A percentile compares a stretch with the other conserved stretches of the same genome.
phyloP scores from a whole-genome alignment of 2,888 invertebrate species.

The Pemphredon lugubris region DNA sequence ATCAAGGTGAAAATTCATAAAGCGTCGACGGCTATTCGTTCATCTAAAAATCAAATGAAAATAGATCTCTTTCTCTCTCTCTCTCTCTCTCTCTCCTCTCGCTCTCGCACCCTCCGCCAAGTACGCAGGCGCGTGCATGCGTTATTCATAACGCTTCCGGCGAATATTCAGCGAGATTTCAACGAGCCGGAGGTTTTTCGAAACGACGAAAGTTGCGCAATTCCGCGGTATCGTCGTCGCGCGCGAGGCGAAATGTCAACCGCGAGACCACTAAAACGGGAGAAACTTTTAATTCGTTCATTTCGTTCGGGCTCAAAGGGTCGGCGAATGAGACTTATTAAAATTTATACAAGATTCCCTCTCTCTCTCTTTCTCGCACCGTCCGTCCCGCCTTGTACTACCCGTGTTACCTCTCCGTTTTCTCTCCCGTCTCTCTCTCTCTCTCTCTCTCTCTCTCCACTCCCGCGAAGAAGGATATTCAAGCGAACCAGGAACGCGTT shows the following conservation, averaged over 20 bases:
- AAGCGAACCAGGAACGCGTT: neutral
- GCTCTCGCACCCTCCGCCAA: no score
- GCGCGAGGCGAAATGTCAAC: conserved; percentile 78
- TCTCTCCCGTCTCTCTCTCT: conserved; percentile 19
- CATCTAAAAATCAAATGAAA: no score
- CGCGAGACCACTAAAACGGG: conserved; percentile 76
- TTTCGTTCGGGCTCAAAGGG: conserved; percentile 79
- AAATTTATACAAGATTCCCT: conserved; percentile 76
- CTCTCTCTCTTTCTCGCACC: conserved; percentile 39
- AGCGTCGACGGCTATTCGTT: no score
- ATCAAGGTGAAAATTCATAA: no score
- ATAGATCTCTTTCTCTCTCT: no score
- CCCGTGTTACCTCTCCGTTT: conserved; percentile 26
- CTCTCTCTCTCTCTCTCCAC: conserved; percentile 23
- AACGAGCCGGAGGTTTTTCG: conserved; percentile 51
- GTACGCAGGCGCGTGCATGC: conserved; percentile 54
- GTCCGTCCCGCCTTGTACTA: no score
- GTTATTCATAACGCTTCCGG: conserved; percentile 62
- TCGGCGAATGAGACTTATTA: conserved; percentile 78
- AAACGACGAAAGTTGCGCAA: conserved; percentile 78
- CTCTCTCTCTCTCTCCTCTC: no score
- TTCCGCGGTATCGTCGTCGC: conserved; percentile 71
- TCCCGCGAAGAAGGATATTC: neutral
- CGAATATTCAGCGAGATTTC: conserved; percentile 40
- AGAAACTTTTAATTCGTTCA: conserved; percentile 81